These are phyloP conservation scores for Aricia artaxerxes DNA, from an alignment of 2,888 invertebrate genomes.

Conservation along the genomic window DNA sequence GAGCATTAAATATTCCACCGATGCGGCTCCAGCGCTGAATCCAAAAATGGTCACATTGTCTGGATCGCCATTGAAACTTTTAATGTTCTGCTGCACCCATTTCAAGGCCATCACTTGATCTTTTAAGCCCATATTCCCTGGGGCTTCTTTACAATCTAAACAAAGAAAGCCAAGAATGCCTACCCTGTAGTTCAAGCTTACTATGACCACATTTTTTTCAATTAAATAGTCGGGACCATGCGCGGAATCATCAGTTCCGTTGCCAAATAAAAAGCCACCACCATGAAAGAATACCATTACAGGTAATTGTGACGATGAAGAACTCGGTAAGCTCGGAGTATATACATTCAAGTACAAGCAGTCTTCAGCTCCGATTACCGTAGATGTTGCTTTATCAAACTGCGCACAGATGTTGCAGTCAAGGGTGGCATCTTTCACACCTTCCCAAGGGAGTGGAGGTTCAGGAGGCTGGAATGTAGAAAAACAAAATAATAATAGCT, in stretches of 20 bases:
- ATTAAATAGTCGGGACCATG: conserved; percentile 71
- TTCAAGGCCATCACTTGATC: conserved; percentile 77
- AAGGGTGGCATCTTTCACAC: conserved; percentile 82
- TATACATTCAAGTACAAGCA: conserved; percentile 86
- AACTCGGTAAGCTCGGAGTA: conserved; percentile 71
- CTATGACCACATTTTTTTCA: conserved; percentile 66
- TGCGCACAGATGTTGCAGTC: conserved; percentile 84
- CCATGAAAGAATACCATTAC: conserved; percentile 76
- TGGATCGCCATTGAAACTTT: conserved; percentile 71
- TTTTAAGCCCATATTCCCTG: conserved; percentile 75
- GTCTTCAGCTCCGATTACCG: conserved; percentile 79
- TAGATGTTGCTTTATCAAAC: conserved; percentile 75
- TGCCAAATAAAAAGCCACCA: conserved; percentile 70
- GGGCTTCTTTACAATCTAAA: conserved; percentile 64
- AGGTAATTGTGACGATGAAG: conserved; percentile 48
- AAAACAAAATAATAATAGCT: neutral
- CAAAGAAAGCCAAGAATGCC: conserved; percentile 71
- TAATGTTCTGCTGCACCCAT: conserved; percentile 76
- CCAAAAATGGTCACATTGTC: conserved; percentile 76
- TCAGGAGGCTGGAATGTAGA: conserved; percentile 58
- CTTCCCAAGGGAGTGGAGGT: conserved; percentile 76
- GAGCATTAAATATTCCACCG: conserved; percentile 67
- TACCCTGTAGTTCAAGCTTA: conserved; percentile 69
- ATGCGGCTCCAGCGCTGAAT: conserved; percentile 75
- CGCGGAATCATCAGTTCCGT: conserved; percentile 61